Evolutionary conservation across 2,888 invertebrate genomes (phyloP), one percentile per base, ranked within the genome.

Genomic region (Rhaphigaster nebulosa): DNA sequence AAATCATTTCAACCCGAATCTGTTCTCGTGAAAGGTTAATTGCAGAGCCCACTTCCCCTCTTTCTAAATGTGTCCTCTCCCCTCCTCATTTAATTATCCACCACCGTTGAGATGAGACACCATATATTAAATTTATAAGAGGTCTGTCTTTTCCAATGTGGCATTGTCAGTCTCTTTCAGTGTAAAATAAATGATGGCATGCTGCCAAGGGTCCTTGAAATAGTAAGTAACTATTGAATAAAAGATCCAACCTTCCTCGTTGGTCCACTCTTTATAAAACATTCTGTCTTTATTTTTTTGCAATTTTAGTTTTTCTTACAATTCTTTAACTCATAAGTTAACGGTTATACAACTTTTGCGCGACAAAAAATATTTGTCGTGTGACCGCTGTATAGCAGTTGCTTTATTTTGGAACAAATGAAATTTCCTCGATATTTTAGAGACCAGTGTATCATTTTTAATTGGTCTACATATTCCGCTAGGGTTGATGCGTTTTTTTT

Each of bases 51-150:
- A 84, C 84, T 84, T 76, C 70, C 38, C 38, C 84, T 84, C 45
- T 50, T 84, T 84, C 84, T 84, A n/a, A 45, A 84, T 84, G 45
- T 84, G 41, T 41, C 80, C 26, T 26, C 38, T 10, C 38, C 60
- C 29, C 60, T 13, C 0, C 56, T 65, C 70, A 38, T 76, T 76
- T 76, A 76, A 76, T 76, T 76, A 38, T 76, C 70, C 65, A 76
- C 20, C 20, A 20, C 38, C 38, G 8, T 38, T 12, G 70, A 76
- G 70, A 76, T 76, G 34, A 2, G 34, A 20, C 38, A 38, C 38
- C 34, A 76, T 76, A 76, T 38, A 38, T 76, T 76, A 38, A 76
- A 76, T 76, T 38, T 76, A 76, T 76, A 76, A 38, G 70, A 76
- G 70, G 70, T 18, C 70, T 38, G 70, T 76, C 70, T 76, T 8